Conservation (phyloP, 2,888 invertebrate species). For the Linnaemya vulpina region DNA sequence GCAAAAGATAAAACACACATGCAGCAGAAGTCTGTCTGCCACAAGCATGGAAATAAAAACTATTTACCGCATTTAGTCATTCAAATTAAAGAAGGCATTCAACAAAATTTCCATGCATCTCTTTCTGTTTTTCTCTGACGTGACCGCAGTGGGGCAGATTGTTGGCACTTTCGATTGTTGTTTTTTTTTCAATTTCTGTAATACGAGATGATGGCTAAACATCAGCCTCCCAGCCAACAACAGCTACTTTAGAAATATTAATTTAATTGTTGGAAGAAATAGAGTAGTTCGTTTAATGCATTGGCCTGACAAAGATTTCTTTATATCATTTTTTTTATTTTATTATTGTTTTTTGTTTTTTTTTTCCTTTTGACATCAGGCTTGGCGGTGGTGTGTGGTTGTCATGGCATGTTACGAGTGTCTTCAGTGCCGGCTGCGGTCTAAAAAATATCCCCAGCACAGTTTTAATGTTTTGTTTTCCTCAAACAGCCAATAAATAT, state of each 20-base stretch:
- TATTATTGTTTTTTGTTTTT: no score
- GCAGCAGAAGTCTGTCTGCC: slow-evolving; percentile 5
- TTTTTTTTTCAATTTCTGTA: slow-evolving; percentile 42
- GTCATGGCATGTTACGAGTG: slow-evolving; percentile 9
- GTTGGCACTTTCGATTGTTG: slow-evolving; percentile 74
- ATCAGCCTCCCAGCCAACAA: background rate
- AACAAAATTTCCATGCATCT: slow-evolving; percentile 46
- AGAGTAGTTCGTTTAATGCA: slow-evolving; percentile 21
- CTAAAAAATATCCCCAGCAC: slow-evolving; percentile 36
- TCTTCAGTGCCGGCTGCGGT: slow-evolving; percentile 42
- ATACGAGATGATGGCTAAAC: slow-evolving; percentile 39
- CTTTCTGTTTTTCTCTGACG: slow-evolving; percentile 26
- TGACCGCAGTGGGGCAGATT: slow-evolving; percentile 63
- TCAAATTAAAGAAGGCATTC: slow-evolving; percentile 40
- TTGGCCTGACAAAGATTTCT: slow-evolving; percentile 35
- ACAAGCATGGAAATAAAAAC: slow-evolving; percentile 28
- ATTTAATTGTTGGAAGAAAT: slow-evolving; percentile 1
- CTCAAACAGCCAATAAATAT: background rate
- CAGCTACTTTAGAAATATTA: background rate
- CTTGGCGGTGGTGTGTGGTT: slow-evolving; percentile 42
- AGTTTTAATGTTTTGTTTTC: slow-evolving; percentile 19
- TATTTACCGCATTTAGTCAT: slow-evolving; percentile 66
- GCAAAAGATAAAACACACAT: background rate
- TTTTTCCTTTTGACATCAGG: slow-evolving; percentile 47
- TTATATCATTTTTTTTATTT: no score